Evolutionary conservation across 1,140 invertebrate genomes (phyloP).

Genomic region (Trichonephila inaurata): DNA sequence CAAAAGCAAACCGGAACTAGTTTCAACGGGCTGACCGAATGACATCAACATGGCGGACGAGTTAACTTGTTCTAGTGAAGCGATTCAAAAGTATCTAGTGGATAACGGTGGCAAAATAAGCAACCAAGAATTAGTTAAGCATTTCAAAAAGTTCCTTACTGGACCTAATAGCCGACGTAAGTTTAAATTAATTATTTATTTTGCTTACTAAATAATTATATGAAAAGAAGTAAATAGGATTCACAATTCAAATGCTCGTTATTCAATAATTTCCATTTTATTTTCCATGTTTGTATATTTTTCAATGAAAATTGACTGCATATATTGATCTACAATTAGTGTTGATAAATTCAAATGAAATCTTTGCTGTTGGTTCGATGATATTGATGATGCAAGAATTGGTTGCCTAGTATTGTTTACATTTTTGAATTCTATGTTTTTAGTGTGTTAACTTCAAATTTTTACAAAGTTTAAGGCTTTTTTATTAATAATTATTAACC

Average conservation of each 20-base stretch:
- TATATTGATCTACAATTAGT: not conserved
- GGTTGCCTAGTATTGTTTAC: not conserved
- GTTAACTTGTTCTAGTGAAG: slow-evolving; percentile 86
- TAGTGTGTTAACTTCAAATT: not conserved
- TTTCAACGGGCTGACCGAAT: slow-evolving; percentile 48
- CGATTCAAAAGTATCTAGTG: slow-evolving; percentile 91
- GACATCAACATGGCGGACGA: slow-evolving; percentile 83
- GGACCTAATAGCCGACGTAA: slow-evolving; percentile 89
- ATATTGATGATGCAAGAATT: not conserved
- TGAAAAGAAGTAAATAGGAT: not conserved
- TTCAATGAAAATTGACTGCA: not conserved
- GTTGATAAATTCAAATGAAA: not conserved
- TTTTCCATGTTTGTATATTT: slow-evolving; percentile 10
- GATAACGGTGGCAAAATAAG: slow-evolving; percentile 90
- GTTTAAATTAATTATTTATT: slow-evolving; percentile 76
- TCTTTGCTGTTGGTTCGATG: not conserved
- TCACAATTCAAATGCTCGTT: slow-evolving; percentile 54
- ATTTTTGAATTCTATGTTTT: not conserved
- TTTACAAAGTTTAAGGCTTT: too few relatives aligned
- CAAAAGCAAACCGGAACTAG: slow-evolving; percentile 41
- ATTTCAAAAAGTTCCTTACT: slow-evolving; percentile 92
- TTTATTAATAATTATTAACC: too few relatives aligned
- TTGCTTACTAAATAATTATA: not conserved
- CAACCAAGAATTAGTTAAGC: slow-evolving; percentile 92
- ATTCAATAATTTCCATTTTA: slow-evolving; percentile 24